phyloP scores from a whole-genome alignment of 2,888 invertebrate species.

The Metalampra italica region DNA sequence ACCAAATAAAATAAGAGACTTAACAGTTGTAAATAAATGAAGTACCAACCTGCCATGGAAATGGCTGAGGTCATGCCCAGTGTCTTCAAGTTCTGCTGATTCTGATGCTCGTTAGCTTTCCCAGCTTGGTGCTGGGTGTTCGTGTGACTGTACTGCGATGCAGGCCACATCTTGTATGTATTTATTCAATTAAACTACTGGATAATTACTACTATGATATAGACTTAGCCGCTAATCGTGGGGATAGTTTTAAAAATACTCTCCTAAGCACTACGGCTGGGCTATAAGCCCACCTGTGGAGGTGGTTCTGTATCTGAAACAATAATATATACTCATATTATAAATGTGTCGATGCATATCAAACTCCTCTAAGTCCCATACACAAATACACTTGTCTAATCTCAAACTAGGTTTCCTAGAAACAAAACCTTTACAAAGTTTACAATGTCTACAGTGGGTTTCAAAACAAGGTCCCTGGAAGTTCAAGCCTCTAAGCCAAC shows the following conservation, averaged over 20 bases:
- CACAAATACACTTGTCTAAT: too few relatives aligned
- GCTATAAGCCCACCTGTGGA: slow-evolving; percentile 11
- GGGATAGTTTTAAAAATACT: slow-evolving; percentile 28
- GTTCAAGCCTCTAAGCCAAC: too few relatives aligned
- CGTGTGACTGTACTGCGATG: slow-evolving; percentile 69
- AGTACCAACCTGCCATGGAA: slow-evolving; percentile 85
- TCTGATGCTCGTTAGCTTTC: slow-evolving; percentile 67
- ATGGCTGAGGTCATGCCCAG: slow-evolving; percentile 97
- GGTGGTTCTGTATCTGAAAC: slow-evolving; percentile 35
- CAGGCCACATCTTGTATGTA: slow-evolving; percentile 71
- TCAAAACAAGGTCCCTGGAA: too few relatives aligned
- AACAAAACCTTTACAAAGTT: too few relatives aligned
- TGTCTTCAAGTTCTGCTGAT: slow-evolving; percentile 80
- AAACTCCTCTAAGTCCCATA: too few relatives aligned
- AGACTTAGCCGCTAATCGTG: background rate
- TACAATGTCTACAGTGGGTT: too few relatives aligned
- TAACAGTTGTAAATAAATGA: too few relatives aligned
- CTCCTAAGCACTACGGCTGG: slow-evolving; percentile 38
- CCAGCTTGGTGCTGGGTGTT: slow-evolving; percentile 42
- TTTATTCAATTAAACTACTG: background rate
- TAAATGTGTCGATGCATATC: slow-evolving; percentile 1
- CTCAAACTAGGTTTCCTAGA: too few relatives aligned
- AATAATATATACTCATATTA: slow-evolving; percentile 17
- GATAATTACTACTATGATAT: background rate
- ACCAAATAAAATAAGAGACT: too few relatives aligned